phyloP scores from a whole-genome alignment of 2,888 invertebrate species.

The Drepana falcataria region DNA sequence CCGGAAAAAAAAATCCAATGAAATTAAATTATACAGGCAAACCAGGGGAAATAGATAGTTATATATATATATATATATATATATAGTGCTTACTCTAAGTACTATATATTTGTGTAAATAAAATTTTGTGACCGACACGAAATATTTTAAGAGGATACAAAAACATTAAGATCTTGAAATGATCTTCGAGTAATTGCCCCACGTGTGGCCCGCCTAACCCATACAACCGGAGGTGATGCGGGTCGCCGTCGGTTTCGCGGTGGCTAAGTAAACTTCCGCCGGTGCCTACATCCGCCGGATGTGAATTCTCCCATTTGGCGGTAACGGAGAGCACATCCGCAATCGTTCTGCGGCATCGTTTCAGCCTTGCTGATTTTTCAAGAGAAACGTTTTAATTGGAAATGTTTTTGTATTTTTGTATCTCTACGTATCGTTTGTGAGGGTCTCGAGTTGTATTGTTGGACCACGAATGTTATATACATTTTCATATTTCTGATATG shows the following conservation, averaged over 20 bases:
- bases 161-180: too few relatives aligned
- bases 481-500: too few relatives aligned
- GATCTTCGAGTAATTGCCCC: neutral
- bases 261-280: conserved; percentile 68
- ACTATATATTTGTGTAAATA: too few relatives aligned
- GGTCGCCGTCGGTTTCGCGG: conserved; percentile 48
- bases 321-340: conserved; percentile 51
- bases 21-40: too few relatives aligned
- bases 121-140: too few relatives aligned
- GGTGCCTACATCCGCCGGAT: conserved; percentile 53
- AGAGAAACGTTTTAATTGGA: conserved; percentile 19
- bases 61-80: too few relatives aligned
- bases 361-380: conserved; percentile 18
- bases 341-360: conserved; percentile 52
- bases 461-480: too few relatives aligned
- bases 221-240: conserved; percentile 40
- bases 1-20: too few relatives aligned
- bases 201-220: conserved; percentile 12
- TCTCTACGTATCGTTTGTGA: neutral
- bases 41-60: too few relatives aligned
- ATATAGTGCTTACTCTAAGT: too few relatives aligned
- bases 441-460: too few relatives aligned
- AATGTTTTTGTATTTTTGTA: neutral
- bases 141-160: too few relatives aligned
- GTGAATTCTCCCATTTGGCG: conserved; percentile 58